phyloP scores from a whole-genome alignment of 64 coral and sea anemone species.

The Montipora cactus region DNA sequence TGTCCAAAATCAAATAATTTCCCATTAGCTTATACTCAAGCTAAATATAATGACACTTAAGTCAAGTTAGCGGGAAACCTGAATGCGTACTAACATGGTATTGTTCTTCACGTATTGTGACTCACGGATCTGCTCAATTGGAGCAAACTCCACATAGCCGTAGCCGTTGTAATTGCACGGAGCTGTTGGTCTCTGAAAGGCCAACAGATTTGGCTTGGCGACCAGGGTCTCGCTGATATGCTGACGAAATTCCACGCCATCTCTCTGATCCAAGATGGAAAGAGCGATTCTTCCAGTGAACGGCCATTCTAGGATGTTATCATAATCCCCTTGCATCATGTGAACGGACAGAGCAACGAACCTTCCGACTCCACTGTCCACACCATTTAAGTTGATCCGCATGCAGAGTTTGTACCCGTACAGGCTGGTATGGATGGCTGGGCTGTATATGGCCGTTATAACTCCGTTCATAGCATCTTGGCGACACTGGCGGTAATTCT shows the following conservation, averaged over 20 bases:
- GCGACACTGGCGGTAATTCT: conserved; percentile 75
- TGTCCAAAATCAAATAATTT: no score
- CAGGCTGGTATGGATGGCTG: conserved; percentile 78
- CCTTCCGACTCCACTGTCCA: conserved; percentile 73
- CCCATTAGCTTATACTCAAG: no score
- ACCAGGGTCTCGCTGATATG: conserved; percentile 96
- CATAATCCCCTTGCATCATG: conserved; percentile 94
- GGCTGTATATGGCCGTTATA: conserved; percentile 77
- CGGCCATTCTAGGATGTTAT: conserved; percentile 84
- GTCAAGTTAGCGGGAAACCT: conserved; percentile 76
- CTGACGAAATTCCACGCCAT: conserved; percentile 76
- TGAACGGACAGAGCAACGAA: conserved; percentile 84
- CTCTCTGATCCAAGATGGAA: conserved; percentile 92
- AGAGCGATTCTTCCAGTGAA: conserved; percentile 89
- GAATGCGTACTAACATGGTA: conserved; percentile 82
- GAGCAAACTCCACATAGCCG: conserved; percentile 93
- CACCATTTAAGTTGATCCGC: conserved; percentile 80
- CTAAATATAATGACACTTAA: no score
- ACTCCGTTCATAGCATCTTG: conserved; percentile 62
- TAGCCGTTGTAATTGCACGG: conserved; percentile 94
- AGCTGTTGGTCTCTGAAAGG: conserved; percentile 86
- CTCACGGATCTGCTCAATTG: conserved; percentile 82
- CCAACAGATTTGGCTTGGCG: conserved; percentile 87
- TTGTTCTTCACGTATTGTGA: conserved; percentile 87
- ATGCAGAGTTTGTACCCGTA: conserved; percentile 85